Percentiles rank a stretch among this genome's conserved stretches.
phyloP scores from a whole-genome alignment of 1,140 invertebrate genomes.

The Sitophilus oryzae region DNA sequence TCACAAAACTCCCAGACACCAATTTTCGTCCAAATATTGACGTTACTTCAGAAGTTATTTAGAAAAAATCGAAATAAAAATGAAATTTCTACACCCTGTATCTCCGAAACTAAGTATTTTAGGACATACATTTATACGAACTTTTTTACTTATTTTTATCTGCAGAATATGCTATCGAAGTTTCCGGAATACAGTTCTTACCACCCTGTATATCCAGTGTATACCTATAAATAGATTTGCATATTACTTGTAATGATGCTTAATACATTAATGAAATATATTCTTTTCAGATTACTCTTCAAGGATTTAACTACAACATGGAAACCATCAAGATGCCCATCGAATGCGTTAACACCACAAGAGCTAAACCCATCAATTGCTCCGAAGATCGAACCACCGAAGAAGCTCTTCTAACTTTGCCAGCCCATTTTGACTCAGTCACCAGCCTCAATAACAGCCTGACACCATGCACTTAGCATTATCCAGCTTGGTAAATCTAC shows the following conservation, averaged over 20 bases:
- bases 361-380: slow-evolving; percentile 65
- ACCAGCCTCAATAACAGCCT: slow-evolving; percentile 23
- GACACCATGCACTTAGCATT: slow-evolving; percentile 31
- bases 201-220: no score
- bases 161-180: no score
- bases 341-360: slow-evolving; percentile 79
- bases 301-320: slow-evolving; percentile 76
- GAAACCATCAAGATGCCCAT: slow-evolving; percentile 75
- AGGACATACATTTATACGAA: no score
- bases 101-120: no score
- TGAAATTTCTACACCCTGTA: no score
- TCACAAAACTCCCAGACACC: no score
- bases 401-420: slow-evolving; percentile 63
- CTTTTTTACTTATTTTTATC: no score
- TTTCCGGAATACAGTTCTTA: no score
- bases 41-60: no score
- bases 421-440: slow-evolving; percentile 61
- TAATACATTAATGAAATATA: neutral
- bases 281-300: slow-evolving; percentile 54
- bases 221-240: slow-evolving; percentile 1
- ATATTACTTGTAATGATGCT: neutral
- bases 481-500: neutral
- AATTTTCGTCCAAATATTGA: no score
- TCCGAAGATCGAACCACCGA: slow-evolving; percentile 54
- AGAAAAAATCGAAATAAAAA: no score